Percentiles rank a stretch among this genome's conserved stretches.
phyloP scores from a whole-genome alignment of 1,140 invertebrate genomes.

The Leptopilina clavipes region DNA sequence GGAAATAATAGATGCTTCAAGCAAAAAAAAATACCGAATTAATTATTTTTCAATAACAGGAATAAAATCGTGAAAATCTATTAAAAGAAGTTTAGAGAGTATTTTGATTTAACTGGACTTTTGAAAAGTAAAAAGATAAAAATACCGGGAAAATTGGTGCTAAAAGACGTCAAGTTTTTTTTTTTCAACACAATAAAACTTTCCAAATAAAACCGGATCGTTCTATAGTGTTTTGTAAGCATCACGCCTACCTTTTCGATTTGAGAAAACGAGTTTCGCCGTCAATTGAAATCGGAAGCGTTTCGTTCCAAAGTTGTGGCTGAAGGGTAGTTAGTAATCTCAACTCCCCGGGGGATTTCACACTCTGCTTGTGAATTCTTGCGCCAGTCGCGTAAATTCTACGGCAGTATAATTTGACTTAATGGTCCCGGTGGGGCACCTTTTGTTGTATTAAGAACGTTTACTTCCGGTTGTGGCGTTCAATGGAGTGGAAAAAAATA shows the following conservation, averaged over 20 bases:
- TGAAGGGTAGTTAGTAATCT: conserved; percentile 35
- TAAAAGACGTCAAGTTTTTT: not conserved
- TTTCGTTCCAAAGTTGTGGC: conserved; percentile 30
- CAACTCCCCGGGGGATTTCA: conserved; percentile 12
- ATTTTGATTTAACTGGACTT: not conserved
- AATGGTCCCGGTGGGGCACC: conserved; percentile 27
- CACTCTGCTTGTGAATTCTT: conserved; percentile 33
- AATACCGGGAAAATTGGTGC: not conserved
- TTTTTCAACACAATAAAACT: not conserved
- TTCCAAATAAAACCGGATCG: not conserved
- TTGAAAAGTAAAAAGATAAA: not conserved
- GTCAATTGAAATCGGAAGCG: conserved; percentile 30
- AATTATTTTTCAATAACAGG: too few species aligned
- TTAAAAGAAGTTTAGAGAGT: not conserved
- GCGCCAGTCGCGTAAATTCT: conserved; percentile 30
- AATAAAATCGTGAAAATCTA: not conserved
- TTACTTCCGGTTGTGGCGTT: conserved; percentile 32
- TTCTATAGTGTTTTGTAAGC: conserved; percentile 4
- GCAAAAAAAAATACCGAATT: too few species aligned
- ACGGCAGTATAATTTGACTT: conserved; percentile 32
- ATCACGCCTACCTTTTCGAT: conserved; percentile 16
- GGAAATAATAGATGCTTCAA: too few species aligned
- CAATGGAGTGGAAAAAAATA: conserved; percentile 17
- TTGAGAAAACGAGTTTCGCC: conserved; percentile 22
- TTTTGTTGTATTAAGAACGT: conserved; percentile 33